Base-by-base conservation (phyloP, 2,888 invertebrate species). In the Molanna angustata region DNA sequence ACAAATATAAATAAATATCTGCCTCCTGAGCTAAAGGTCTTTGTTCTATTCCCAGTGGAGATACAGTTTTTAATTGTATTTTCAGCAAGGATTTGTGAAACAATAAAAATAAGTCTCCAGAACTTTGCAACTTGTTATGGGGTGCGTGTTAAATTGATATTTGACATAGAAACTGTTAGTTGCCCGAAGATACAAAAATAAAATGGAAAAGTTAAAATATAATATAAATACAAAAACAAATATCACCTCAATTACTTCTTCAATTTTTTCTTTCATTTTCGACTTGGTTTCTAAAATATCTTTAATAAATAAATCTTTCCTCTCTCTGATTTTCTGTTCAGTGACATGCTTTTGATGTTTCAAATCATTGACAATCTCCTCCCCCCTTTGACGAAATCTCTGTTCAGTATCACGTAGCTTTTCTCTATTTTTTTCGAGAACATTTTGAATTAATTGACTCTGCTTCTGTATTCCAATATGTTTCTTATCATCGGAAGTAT, bases 201-300 rank as follows among this genome's bases (percentile, higher is more conserved):
- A n/a, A n/a, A n/a, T n/a, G n/a, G n/a, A 7, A 27, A 27, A 11
- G 13, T 35, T 9, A 35, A 35, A 35, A 35, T 6, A 39, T 17
- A 6, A 39, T 39, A 3, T 17, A 39, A 13, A 17, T 13, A 17
- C 2, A 19, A 41, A 18, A 41, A 41, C n/a, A 41, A 13, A 35
- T 11, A n/a, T 54, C 68, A 82, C 86, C 72, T 87, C 89, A 57
- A 90, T 84, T 61, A 86, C 85, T 68, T 83, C 84, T 65, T 86
- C 88, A 61, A 90, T 79, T 66, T 80, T 84, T 62, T 84, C 85
- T 64, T 81, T 84, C 11, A 88, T 83, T 67, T 84, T 86, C 32
- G 82, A 78, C 64, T 81, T 85, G 1, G 84, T 87, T 66, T 85
- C 83, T 61, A 82, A 79, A 57, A 88, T 83, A 66, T 88, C 87